These are phyloP conservation scores for Ennomos fuscantarius DNA, from an alignment of 2,888 invertebrate species.

Conservation along the genomic window DNA sequence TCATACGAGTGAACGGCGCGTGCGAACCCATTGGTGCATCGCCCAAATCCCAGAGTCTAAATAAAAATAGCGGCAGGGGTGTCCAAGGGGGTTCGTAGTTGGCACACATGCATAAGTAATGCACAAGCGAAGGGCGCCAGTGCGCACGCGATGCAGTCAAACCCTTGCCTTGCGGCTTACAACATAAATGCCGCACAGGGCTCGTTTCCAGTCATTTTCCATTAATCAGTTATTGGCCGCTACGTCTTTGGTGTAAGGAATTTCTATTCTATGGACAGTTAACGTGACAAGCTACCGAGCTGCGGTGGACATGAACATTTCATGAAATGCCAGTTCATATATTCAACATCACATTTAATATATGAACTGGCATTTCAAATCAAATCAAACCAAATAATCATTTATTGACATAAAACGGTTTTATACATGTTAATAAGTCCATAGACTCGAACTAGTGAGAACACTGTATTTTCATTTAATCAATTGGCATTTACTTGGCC, in stretches of 20 bases:
- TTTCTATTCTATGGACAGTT: conserved; percentile 17
- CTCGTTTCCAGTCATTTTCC: conserved; percentile 53
- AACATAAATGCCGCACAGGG: conserved; percentile 51
- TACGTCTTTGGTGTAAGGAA: conserved; percentile 23
- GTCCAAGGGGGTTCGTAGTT: conserved; percentile 52
- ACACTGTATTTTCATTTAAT: no score
- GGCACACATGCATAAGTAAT: conserved; percentile 80
- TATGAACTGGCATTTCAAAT: no score
- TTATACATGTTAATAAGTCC: no score
- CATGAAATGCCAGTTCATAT: not conserved
- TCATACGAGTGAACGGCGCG: conserved; percentile 53
- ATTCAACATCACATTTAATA: not conserved
- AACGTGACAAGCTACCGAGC: conserved; percentile 27
- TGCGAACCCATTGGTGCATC: conserved; percentile 68
- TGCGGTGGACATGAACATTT: conserved; percentile 1
- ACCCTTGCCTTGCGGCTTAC: conserved; percentile 32
- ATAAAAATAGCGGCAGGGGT: conserved; percentile 69
- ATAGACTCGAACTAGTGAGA: no score
- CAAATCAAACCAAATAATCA: no score
- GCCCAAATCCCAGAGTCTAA: conserved; percentile 71
- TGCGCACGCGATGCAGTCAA: conserved; percentile 71
- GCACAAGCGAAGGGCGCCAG: conserved; percentile 73
- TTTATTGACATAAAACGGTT: no score
- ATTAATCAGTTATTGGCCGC: conserved; percentile 70
- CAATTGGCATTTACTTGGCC: no score